Evolutionary conservation across 2,797 vertebrate species (phyloP), one percentile per base, ranked within the genome.

Genomic region (Aphelocoma californica): DNA sequence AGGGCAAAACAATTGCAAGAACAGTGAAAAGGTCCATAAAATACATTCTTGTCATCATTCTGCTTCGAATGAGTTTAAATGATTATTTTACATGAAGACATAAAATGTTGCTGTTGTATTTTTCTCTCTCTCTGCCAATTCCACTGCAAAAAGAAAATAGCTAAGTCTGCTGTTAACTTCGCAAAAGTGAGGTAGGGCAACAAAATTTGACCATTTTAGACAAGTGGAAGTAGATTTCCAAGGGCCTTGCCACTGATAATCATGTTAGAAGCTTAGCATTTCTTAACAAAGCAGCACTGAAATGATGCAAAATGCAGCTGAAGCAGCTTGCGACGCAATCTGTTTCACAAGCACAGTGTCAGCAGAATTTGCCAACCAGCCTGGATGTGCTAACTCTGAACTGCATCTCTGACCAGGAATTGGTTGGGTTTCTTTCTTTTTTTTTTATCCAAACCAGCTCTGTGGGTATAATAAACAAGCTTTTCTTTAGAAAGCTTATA

Each of bases 321-420:
- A 90, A 90, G 92, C 92, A 93, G 93, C 91, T 92, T 92, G 92
- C 67, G 72, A 87, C 62, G 86, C 93, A 93, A 94, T 95, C 81
- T 96, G 90, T 96, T 96, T 96, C 91, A 95, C 94, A 94, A 96
- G 93, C 91, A 90, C 54, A 26, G 69, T 85, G 94, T 96, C 96
- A 96, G 96, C 96, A 95, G 78, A 93, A 94, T 96, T 94, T 96
- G 88, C 86, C 83, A 96, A 95, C 83, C 90, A 95, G 94, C 81
- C 57, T 86, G 70, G 73, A 73, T 92, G 91, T 96, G 90, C 91
- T 96, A 96, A 96, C 72, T 70, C 88, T 87, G 91, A 91, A 71
- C 83, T 90, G 48, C 15, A 19, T 90, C 86, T 92, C 88, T 89
- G 92, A 95, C 50, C 67, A 93, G 81, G 86, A 87, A 82, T 92